Evolutionary conservation across 2,113 vertebrate species (phyloP).

Genomic region (Poeciliopsis prolifica): DNA sequence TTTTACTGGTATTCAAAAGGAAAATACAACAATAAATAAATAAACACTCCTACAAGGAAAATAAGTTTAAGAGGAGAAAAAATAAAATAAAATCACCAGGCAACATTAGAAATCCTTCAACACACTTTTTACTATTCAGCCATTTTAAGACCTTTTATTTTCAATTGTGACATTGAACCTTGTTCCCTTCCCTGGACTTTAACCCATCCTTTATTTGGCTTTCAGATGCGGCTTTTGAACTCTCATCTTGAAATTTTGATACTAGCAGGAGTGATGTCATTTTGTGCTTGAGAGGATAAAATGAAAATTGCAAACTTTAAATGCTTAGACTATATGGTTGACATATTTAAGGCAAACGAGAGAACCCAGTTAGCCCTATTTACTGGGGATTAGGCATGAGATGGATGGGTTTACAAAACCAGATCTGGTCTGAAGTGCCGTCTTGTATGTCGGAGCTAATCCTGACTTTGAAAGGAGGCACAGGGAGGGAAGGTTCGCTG

Average conservation of each 20-base stretch:
- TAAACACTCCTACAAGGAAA: slow-evolving; percentile 71
- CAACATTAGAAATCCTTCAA: slow-evolving; percentile 71
- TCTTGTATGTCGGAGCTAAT: slow-evolving; percentile 39
- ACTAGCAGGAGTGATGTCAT: slow-evolving; percentile 31
- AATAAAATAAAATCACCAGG: slow-evolving; percentile 50
- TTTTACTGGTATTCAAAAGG: slow-evolving; percentile 75
- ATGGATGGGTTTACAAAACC: slow-evolving; percentile 64
- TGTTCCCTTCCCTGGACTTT: slow-evolving; percentile 64
- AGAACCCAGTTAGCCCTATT: slow-evolving; percentile 69
- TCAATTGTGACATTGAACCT: slow-evolving; percentile 54
- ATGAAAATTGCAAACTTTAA: slow-evolving; percentile 4
- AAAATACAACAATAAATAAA: slow-evolving; percentile 66
- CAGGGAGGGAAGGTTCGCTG: slow-evolving; percentile 8
- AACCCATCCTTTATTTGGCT: slow-evolving; percentile 77
- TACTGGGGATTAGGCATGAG: slow-evolving; percentile 50
- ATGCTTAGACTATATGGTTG: slow-evolving; percentile 37
- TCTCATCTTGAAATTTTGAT: slow-evolving; percentile 27
- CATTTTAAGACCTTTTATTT: slow-evolving; percentile 60
- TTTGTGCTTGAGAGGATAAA: slow-evolving; percentile 18
- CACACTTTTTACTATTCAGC: slow-evolving; percentile 57
- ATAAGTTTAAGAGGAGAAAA: slow-evolving; percentile 31
- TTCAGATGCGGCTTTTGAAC: slow-evolving; percentile 57
- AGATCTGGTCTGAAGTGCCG: slow-evolving; percentile 46
- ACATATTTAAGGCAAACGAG: slow-evolving; percentile 71
- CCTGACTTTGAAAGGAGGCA: slow-evolving; percentile 60